Conservation (phyloP, 2,113 vertebrate genomes). For the Podilymbus podiceps region DNA sequence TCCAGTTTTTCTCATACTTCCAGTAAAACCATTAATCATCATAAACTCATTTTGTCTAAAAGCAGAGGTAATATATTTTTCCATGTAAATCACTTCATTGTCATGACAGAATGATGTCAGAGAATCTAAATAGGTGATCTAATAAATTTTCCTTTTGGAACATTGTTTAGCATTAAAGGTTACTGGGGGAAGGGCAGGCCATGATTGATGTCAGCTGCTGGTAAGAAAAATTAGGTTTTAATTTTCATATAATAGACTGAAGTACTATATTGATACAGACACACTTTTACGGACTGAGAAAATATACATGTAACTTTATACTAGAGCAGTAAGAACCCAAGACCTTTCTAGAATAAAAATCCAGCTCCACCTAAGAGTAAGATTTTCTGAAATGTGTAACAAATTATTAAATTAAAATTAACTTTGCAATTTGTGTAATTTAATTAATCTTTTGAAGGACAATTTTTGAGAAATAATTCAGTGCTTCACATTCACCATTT, state of each 20-base stretch:
- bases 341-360: not conserved
- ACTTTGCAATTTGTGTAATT: not conserved
- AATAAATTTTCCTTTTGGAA: slow-evolving; percentile 47
- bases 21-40: slow-evolving; percentile 58
- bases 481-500: not conserved
- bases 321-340: not conserved
- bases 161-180: slow-evolving; percentile 33
- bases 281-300: not conserved
- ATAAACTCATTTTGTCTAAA: slow-evolving; percentile 65
- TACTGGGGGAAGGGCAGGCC: not conserved
- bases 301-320: not conserved
- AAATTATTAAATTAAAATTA: not conserved
- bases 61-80: slow-evolving; percentile 47
- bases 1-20: slow-evolving; percentile 2
- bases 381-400: not conserved
- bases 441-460: not conserved
- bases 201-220: not conserved
- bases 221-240: not conserved
- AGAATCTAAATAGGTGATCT: slow-evolving; percentile 26
- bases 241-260: slow-evolving; percentile 13
- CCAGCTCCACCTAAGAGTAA: not conserved
- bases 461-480: not conserved
- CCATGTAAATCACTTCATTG: slow-evolving; percentile 55
- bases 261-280: not conserved
- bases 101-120: slow-evolving; percentile 58